A percentile compares a stretch with the other conserved stretches of the same genome.
phyloP scores from a whole-genome alignment of 2,113 vertebrate genomes.

The Felis chaus region DNA sequence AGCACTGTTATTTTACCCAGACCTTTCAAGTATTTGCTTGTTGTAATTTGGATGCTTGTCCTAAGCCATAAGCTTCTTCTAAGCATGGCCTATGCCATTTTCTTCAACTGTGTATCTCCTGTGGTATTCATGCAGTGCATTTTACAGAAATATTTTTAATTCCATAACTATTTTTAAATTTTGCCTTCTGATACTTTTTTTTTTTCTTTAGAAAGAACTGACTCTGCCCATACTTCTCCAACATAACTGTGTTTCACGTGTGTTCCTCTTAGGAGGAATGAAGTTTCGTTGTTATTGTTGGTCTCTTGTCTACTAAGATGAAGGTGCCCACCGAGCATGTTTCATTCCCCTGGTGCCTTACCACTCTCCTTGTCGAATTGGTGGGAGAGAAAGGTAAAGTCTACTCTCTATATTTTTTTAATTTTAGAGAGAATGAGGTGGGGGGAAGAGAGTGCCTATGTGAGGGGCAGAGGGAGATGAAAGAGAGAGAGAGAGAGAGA shows the following conservation, averaged over 20 bases:
- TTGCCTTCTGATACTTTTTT: not conserved
- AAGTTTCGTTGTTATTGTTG: not conserved
- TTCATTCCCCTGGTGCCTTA: not conserved
- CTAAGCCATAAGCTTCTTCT: not conserved
- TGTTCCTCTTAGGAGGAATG: not conserved
- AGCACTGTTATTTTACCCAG: not conserved
- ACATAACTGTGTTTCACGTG: not conserved
- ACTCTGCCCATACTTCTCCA: not conserved
- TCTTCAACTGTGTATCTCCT: not conserved
- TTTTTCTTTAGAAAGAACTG: not conserved
- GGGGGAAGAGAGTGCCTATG: too few relatives aligned
- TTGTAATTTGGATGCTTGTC: not conserved
- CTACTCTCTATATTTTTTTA: not conserved
- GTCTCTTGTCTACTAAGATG: not conserved
- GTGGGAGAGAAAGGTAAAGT: not conserved
- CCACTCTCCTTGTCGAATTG: not conserved
- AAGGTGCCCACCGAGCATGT: not conserved
- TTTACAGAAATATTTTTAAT: constrained; percentile 14
- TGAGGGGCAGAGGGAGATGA: too few relatives aligned
- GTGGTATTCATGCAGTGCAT: not conserved
- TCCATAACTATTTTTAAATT: not conserved
- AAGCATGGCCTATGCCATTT: not conserved
- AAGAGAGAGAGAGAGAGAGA: too few relatives aligned
- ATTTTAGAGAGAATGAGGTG: too few relatives aligned
- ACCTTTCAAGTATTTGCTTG: not conserved